Evolutionary conservation across 2,797 vertebrate species (phyloP), one percentile per base, ranked within the genome.

Genomic region (Leptodactylus fallax): DNA sequence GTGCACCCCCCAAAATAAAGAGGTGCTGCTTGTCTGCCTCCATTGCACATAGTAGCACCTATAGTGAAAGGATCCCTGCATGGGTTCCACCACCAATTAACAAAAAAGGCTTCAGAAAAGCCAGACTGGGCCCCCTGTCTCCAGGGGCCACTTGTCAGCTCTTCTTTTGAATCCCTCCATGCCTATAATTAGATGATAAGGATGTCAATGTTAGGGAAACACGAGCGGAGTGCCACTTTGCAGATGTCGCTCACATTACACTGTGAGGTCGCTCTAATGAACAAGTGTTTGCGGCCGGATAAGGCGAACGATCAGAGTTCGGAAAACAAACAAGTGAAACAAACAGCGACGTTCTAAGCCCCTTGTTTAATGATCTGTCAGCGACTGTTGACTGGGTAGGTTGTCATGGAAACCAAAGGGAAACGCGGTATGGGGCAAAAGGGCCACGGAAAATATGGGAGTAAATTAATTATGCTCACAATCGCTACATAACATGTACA

Each of bases 301-400:
- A 45, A 55, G 51, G 2, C 17, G 58, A 1, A 14, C 45, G 9
- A 45, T 21, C 51, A 36, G 36, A 36, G 36, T 36, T 36, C 36
- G 14, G 10, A 58, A 55, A 83, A 71, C 67, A 60, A 85, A 77
- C 36, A 65, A 53, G 49, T 36, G 76, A 67, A 36, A 79, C 16
- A 45, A 79, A 81, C 81, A 74, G 17, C 45, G n/a, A 19, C 27
- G 79, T 25, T 51, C 7, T 8, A 53, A 9, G 8, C 1, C 8
- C 13, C 12, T 23, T 1, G 81, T 21, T n/a, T 81, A 88, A 85
- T 81, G 81, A 88, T 85, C n/a, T 58, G 80, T 11, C 56, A 47
- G 36, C 55, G 45, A 53, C 72, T 25, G 72, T 36, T 63, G 36
- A 49, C 19, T 19, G 49, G 3, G 25, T 45, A 49, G 53, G 87